Evolutionary conservation across 2,113 vertebrate species (phyloP), one percentile per base, ranked within the genome.

Genomic region (Sebastes schlegelii): DNA sequence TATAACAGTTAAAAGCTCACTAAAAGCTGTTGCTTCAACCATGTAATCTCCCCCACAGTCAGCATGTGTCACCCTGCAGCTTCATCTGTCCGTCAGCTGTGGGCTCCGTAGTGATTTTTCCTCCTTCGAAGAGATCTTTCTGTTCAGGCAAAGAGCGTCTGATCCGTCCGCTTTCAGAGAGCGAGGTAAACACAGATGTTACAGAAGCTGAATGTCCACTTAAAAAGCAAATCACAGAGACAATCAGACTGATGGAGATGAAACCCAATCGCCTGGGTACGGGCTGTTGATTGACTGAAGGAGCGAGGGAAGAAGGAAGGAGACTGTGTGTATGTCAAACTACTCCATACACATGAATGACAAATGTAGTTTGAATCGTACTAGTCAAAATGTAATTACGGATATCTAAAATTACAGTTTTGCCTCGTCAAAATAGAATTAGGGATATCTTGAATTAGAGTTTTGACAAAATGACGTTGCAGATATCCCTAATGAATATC

Each of bases 151-250:
- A 42, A 77, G 43, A 54, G 45, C 40, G 34, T 42, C 54, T 12
- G 49, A 61, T 62, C 70, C 2, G 12, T 84, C 66, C 2, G 3
- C 75, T 67, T 23, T 67, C 43, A 80, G 80, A 13, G 58, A 80
- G 73, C 19, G 12, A 63, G 17, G 58, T 80, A 80, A 86, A 72
- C 26, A 68, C 65, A 80, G 75, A 82, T 52, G 79, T 68, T 65
- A 21, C 73, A 4, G 17, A 75, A 49, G 70, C 74, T 76, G 66
- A 83, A 66, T 76, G 58, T 86, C 81, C 86, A 84, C 79, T 88
- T 72, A 21, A n/a, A 21, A n/a, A 81, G 57, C 49, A 68, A 76
- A 82, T 84, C 72, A 74, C 51, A 45, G 23, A 88, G 77, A 61
- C 63, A 64, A 71, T 81, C 77, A 55, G 63, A 48, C 72, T 64